Percentiles rank a stretch among this genome's conserved stretches.
These are phyloP conservation scores for Enteromius thamalakanensis DNA, from an alignment of 2,797 vertebrate species.

Conservation along the genomic window DNA sequence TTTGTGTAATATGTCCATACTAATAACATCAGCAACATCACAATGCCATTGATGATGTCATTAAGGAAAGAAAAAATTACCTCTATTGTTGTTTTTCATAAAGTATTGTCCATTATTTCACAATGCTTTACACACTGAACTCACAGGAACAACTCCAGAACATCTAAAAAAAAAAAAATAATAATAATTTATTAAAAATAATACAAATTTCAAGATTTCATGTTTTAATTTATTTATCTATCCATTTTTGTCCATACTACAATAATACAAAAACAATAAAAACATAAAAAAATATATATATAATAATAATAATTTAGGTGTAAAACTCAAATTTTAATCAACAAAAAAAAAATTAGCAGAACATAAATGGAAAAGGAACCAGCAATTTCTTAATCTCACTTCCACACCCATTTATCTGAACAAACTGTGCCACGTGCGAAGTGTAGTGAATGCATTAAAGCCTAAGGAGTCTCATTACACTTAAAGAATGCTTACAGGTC, in stretches of 20 bases:
- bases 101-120: neutral
- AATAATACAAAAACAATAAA: no score
- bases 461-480: conserved; percentile 72
- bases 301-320: neutral
- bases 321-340: neutral
- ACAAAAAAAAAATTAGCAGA: neutral
- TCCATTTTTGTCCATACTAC: neutral
- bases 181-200: no score
- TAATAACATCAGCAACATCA: neutral
- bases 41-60: neutral
- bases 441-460: conserved; percentile 62
- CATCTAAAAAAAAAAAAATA: neutral
- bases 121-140: neutral
- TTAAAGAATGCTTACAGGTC: conserved; percentile 80
- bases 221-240: neutral
- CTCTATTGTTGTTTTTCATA: neutral
- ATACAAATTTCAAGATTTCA: neutral
- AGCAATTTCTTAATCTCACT: neutral
- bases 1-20: no score
- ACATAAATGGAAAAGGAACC: neutral
- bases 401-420: neutral
- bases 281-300: no score
- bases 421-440: neutral
- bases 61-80: neutral
- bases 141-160: neutral